These are phyloP conservation scores for Penaeus chinensis DNA, from an alignment of 1,140 invertebrate genomes.

Conservation along the genomic window DNA sequence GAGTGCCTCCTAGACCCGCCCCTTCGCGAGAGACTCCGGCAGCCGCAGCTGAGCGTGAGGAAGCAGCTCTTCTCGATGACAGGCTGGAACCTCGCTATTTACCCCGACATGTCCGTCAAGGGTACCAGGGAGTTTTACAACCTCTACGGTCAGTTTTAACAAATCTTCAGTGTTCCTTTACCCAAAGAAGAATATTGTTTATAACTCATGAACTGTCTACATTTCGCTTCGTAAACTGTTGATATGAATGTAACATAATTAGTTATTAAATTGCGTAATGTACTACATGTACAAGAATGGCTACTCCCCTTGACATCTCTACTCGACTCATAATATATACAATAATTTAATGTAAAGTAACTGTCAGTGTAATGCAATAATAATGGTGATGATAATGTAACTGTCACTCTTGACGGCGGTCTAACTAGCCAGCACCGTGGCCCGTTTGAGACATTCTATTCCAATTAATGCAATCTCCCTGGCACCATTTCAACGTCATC, in stretches of 20 bases:
- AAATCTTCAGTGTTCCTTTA: too few species aligned
- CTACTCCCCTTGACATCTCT: too few species aligned
- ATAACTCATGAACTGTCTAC: too few species aligned
- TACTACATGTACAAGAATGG: too few species aligned
- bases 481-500: too few species aligned
- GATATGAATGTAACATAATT: too few species aligned
- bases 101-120: constrained; percentile 71
- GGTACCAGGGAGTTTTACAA: constrained; percentile 72
- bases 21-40: constrained; percentile 72
- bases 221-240: too few species aligned
- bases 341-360: neutral
- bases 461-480: too few species aligned
- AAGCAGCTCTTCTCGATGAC: constrained; percentile 69
- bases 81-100: constrained; percentile 73
- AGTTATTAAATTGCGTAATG: too few species aligned
- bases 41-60: constrained; percentile 58
- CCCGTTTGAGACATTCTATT: too few species aligned
- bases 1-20: constrained; percentile 71
- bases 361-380: neutral
- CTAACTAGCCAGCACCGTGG: neutral
- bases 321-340: too few species aligned
- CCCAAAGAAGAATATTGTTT: too few species aligned
- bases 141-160: constrained; percentile 70
- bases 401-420: neutral
- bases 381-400: neutral